Evolutionary conservation across 2,888 invertebrate species (phyloP).

Genomic region (Tanaodytes sp.): DNA sequence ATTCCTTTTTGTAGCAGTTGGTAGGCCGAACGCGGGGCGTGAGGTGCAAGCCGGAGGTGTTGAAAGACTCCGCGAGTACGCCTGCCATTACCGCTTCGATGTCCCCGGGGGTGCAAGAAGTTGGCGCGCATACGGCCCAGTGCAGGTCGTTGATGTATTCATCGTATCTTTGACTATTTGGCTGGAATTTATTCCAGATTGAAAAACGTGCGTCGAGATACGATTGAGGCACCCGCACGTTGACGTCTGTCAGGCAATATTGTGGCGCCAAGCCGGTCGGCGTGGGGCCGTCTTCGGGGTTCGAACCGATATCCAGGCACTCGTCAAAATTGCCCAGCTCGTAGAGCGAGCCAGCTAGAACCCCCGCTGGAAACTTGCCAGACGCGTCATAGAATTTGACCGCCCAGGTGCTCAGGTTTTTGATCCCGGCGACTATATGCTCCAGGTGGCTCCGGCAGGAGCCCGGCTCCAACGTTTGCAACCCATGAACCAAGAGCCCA

Average conservation of each 20-base stretch:
- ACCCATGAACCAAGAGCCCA: slow-evolving; percentile 52
- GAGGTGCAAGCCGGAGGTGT: slow-evolving; percentile 57
- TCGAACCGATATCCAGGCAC: slow-evolving; percentile 73
- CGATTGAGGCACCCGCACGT: slow-evolving; percentile 57
- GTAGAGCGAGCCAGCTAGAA: slow-evolving; percentile 80
- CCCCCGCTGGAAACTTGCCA: slow-evolving; percentile 80
- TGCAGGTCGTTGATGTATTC: slow-evolving; percentile 69
- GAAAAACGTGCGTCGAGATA: slow-evolving; percentile 49
- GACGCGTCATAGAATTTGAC: slow-evolving; percentile 80
- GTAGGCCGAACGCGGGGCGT: slow-evolving; percentile 55
- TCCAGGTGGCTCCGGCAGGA: slow-evolving; percentile 60
- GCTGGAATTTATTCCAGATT: slow-evolving; percentile 61
- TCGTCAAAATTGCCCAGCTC: slow-evolving; percentile 85
- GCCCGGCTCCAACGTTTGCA: slow-evolving; percentile 57
- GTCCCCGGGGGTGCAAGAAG: slow-evolving; percentile 71
- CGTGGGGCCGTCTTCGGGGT: slow-evolving; percentile 32
- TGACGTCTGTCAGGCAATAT: slow-evolving; percentile 64
- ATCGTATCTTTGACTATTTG: slow-evolving; percentile 56
- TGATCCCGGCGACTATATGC: slow-evolving; percentile 55
- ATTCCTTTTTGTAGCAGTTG: slow-evolving; percentile 59
- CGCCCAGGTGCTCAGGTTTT: slow-evolving; percentile 62
- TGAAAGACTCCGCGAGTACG: slow-evolving; percentile 60
- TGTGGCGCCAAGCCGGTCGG: slow-evolving; percentile 59
- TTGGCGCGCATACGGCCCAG: slow-evolving; percentile 77
- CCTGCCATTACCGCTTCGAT: slow-evolving; percentile 62